Percentiles rank a stretch among this genome's conserved stretches.
phyloP scores from a whole-genome alignment of 2,797 vertebrate genomes.

The Sebastiscus albofasciatus region DNA sequence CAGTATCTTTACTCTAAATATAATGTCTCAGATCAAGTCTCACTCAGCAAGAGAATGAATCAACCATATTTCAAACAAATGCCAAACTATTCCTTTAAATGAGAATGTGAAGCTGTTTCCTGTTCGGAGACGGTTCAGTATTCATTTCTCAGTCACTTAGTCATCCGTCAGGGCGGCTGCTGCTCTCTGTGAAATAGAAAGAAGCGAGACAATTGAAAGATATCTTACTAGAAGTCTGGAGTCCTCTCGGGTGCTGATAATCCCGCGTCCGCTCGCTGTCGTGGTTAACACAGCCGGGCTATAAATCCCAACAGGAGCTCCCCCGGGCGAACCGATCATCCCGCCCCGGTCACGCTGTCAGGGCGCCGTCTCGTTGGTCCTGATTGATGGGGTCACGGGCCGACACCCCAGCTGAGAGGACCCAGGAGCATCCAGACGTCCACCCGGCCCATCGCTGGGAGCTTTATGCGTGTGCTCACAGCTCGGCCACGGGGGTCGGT shows the following conservation, averaged over 20 bases:
- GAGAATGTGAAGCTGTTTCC: neutral
- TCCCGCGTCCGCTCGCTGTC: neutral
- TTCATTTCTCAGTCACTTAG: slow-evolving; percentile 7
- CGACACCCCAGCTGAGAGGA: slow-evolving; percentile 9
- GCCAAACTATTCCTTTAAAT: neutral
- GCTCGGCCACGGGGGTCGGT: neutral
- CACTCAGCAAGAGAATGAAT: neutral
- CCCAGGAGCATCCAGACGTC: slow-evolving; percentile 9
- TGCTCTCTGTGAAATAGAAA: neutral
- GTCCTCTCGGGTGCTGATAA: neutral
- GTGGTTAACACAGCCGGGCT: neutral
- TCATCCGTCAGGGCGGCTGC: slow-evolving; percentile 20
- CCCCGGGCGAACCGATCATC: neutral
- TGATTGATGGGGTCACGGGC: slow-evolving; percentile 65
- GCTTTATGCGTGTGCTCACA: slow-evolving; percentile 23
- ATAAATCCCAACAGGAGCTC: slow-evolving; percentile 48
- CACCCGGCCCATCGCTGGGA: neutral
- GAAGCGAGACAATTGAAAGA: neutral
- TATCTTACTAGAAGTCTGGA: neutral
- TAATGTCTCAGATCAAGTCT: too few species aligned
- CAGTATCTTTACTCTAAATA: too few species aligned
- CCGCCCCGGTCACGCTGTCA: slow-evolving; percentile 38
- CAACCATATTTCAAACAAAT: neutral
- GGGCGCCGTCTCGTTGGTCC: slow-evolving; percentile 47
- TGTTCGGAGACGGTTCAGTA: neutral